Evolutionary conservation across 2,113 vertebrate genomes (phyloP).

Genomic region (Nematolebias whitei): DNA sequence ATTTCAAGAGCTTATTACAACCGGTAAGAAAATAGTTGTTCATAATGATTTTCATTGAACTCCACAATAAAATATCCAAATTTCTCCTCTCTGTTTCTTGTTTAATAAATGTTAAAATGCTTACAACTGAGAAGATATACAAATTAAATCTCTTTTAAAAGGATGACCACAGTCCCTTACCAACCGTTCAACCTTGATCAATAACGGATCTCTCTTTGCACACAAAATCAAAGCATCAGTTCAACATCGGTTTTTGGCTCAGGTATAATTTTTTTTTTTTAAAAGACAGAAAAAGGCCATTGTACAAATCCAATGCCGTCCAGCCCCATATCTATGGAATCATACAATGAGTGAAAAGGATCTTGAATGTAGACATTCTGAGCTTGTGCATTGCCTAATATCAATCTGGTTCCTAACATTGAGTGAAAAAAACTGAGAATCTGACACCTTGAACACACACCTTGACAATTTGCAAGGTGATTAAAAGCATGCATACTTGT

Average conservation of each 20-base stretch:
- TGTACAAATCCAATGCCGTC: conserved; percentile 5
- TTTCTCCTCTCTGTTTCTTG: no score
- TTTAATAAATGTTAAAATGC: no score
- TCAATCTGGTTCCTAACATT: conserved; percentile 41
- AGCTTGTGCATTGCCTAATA: conserved; percentile 39
- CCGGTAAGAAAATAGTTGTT: no score
- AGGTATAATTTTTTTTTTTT: no score
- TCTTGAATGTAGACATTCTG: conserved; percentile 8
- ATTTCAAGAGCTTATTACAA: no score
- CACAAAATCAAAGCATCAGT: neutral
- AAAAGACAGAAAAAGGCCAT: neutral
- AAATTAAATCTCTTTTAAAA: no score
- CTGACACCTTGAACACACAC: conserved; percentile 67
- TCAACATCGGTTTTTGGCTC: neutral
- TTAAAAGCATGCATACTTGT: conserved; percentile 1
- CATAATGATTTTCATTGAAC: no score
- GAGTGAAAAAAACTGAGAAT: conserved; percentile 51
- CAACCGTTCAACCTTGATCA: no score
- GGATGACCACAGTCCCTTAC: no score
- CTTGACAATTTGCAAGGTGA: conserved; percentile 48
- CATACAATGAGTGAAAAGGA: neutral
- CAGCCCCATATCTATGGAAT: conserved; percentile 11
- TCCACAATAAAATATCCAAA: no score
- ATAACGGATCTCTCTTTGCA: no score
- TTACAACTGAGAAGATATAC: no score